Base-by-base conservation (phyloP, 2,797 vertebrate genomes). In the Okamejei kenojei region DNA sequence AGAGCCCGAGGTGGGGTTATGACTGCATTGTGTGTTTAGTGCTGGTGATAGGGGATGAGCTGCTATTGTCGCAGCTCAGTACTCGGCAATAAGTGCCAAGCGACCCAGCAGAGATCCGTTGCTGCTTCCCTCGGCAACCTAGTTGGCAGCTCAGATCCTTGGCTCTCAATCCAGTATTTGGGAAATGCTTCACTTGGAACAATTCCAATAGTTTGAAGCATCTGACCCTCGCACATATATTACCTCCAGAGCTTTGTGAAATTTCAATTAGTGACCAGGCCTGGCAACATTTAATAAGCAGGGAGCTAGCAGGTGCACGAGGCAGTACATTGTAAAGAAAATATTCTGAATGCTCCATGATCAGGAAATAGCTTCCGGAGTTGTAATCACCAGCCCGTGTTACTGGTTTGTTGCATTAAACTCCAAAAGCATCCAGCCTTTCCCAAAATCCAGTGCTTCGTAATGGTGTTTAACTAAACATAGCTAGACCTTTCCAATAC, bases 221-320 rank as follows among this genome's bases (percentile, higher is more conserved):
- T 68, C 61, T 32, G 7, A 88, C n/a, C 84, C n/a, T 88, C 1
- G 7, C 61, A 32, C 63, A 88, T 63, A 88, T 35, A 88, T 88
- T 88, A 68, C 7, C n/a, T 32, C 65, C 84, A 35, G 71, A 35
- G 84, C 6, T 68, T 88, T 88, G n/a, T 68, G 63, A 88, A 88
- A 68, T 32, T 88, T 65, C 61, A 88, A 68, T 88, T 88, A 68
- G 32, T 3, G 63, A 68, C 58, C 17, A 63, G 23, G 13, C 58
- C 84, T 88, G 84, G 61, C 84, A 88, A 61, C 19, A 38, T 88
- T 65, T 88, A 19, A 65, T 65, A n/a, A 88, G 65, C 82, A 88
- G 32, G 63, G 65, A 19, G 29, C 61, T 88, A 65, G 61, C 84
- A 88, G 63, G 84, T 88, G 61, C 82, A 65, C 29, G n/a, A 29